phyloP scores from a whole-genome alignment of 2,888 invertebrate genomes.

The Cartodere bifasciata region DNA sequence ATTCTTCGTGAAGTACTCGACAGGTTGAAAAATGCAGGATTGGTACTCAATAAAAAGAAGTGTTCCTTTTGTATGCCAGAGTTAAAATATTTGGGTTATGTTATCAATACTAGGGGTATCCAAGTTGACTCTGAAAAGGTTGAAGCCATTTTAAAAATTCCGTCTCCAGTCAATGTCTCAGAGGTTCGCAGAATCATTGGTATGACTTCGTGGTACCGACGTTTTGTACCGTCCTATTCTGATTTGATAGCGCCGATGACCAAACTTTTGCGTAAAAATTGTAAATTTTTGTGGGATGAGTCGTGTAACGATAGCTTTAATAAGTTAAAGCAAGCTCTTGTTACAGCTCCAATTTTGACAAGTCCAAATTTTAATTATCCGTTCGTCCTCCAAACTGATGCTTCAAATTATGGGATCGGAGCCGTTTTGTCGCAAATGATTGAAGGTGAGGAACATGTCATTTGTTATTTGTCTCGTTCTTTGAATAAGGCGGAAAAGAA shows the following conservation, averaged over 20 bases:
- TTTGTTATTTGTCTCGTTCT: constrained; percentile 5
- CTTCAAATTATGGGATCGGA: constrained; percentile 2
- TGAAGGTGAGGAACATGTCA: constrained; percentile 3
- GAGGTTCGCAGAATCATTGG: no score
- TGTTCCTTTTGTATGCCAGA: no score
- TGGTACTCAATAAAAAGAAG: no score
- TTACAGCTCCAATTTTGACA: constrained; percentile 5
- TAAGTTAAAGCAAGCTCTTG: constrained; percentile 2
- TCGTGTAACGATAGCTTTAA: constrained; percentile 4
- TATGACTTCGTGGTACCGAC: no score
- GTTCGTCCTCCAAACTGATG: constrained; percentile 5
- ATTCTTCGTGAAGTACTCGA: no score
- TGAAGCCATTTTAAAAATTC: no score
- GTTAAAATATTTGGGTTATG: no score
- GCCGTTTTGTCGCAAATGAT: constrained; percentile 4
- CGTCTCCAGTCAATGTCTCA: no score
- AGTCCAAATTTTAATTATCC: constrained; percentile 4
- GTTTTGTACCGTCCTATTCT: no score
- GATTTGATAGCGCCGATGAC: constrained; percentile 4
- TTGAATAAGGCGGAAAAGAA: constrained; percentile 6
- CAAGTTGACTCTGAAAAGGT: no score
- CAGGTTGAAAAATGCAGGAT: no score
- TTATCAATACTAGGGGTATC: no score
- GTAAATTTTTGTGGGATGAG: constrained; percentile 6
- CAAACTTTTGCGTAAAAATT: not conserved